phyloP scores from a whole-genome alignment of 1,140 invertebrate genomes.

The Amyelois transitella region DNA sequence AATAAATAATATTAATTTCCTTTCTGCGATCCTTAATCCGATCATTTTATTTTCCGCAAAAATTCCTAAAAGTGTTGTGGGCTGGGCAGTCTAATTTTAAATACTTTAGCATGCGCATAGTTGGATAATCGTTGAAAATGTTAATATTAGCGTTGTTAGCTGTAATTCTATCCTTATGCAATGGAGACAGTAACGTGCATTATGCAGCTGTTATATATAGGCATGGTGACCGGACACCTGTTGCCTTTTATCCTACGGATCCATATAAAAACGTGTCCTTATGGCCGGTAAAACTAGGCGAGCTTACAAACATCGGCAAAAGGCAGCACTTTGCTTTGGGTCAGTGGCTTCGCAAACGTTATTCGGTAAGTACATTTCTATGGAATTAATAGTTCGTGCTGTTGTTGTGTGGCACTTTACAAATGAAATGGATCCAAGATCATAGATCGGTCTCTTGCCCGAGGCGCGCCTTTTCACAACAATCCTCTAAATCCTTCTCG shows the following conservation, averaged over 20 bases:
- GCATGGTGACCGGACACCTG: conserved; percentile 89
- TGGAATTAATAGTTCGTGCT: too few relatives aligned
- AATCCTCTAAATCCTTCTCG: too few relatives aligned
- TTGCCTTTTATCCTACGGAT: conserved; percentile 85
- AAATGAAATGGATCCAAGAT: too few relatives aligned
- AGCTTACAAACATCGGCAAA: conserved; percentile 87
- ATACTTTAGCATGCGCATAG: background rate
- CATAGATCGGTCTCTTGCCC: too few relatives aligned
- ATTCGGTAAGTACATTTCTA: conserved; percentile 60
- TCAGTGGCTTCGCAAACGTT: conserved; percentile 84
- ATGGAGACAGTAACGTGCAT: conserved; percentile 22
- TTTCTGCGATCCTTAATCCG: too few relatives aligned
- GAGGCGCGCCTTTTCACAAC: too few relatives aligned
- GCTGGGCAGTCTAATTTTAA: too few relatives aligned
- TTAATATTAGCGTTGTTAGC: background rate
- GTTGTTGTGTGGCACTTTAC: too few relatives aligned
- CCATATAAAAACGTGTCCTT: conserved; percentile 79
- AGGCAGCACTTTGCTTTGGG: conserved; percentile 85
- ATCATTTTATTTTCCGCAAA: too few relatives aligned
- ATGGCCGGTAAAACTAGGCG: conserved; percentile 86
- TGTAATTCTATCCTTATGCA: background rate
- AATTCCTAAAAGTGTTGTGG: too few relatives aligned
- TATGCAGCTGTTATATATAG: conserved; percentile 77
- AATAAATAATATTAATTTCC: too few relatives aligned
- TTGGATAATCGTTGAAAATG: background rate